Evolutionary conservation across 2,797 vertebrate species (phyloP).

Genomic region (Notolepis coatsorum): DNA sequence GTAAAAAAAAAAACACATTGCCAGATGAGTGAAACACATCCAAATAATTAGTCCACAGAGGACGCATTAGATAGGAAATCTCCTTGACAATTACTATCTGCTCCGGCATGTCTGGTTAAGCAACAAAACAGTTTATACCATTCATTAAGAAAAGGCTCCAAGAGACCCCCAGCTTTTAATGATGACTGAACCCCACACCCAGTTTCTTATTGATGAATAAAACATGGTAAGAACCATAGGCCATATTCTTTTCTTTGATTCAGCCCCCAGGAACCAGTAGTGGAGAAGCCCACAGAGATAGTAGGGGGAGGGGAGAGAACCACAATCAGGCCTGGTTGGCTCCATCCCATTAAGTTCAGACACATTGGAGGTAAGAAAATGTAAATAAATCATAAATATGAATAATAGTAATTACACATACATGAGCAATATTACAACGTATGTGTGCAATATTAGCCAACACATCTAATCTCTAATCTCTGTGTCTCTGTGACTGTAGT

Average conservation of each 20-base stretch:
- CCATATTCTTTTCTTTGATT: conserved; percentile 7
- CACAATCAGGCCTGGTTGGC: neutral
- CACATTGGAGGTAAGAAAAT: neutral
- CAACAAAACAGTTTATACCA: neutral
- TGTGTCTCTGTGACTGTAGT: no score
- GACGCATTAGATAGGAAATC: neutral
- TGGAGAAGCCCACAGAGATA: neutral
- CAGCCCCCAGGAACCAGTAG: neutral
- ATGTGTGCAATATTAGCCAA: neutral
- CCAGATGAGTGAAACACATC: neutral
- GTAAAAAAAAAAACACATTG: neutral
- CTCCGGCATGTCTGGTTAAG: neutral
- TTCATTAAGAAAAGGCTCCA: neutral
- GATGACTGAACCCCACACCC: neutral
- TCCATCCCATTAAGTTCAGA: neutral
- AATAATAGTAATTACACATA: neutral
- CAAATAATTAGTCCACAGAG: conserved; percentile 3
- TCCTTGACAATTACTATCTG: neutral
- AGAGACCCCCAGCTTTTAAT: neutral
- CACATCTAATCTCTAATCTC: no score
- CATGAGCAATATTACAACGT: neutral
- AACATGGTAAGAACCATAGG: conserved; percentile 3
- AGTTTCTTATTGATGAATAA: conserved; percentile 4
- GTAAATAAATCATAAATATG: neutral
- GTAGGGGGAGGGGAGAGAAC: neutral